A percentile compares a stretch with the other conserved stretches of the same genome.
These are phyloP conservation scores for Streblospio benedicti DNA, from an alignment of 1,140 invertebrate species.

Conservation along the genomic window DNA sequence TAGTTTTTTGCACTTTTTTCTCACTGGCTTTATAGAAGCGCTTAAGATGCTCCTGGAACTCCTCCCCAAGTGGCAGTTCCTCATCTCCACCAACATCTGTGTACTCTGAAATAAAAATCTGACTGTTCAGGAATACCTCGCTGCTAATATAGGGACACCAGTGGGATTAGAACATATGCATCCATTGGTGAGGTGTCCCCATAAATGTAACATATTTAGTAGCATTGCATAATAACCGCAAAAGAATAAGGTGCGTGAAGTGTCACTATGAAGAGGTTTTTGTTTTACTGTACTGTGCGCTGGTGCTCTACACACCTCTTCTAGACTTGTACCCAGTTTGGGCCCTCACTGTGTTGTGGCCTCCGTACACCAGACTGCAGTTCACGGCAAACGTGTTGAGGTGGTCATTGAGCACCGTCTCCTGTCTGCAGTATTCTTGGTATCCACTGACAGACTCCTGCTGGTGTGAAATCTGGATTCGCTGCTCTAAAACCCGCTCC, in stretches of 20 bases:
- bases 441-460: too few relatives aligned
- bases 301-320: neutral
- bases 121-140: too few relatives aligned
- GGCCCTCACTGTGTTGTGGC: slow-evolving; percentile 41
- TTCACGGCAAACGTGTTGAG: slow-evolving; percentile 41
- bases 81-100: slow-evolving; percentile 19
- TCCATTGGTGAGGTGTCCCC: too few relatives aligned
- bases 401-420: slow-evolving; percentile 41
- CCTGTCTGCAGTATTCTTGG: slow-evolving; percentile 33
- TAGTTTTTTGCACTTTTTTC: neutral
- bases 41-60: slow-evolving; percentile 20
- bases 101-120: slow-evolving; percentile 19
- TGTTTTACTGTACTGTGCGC: too few relatives aligned
- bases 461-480: too few relatives aligned
- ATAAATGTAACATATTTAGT: neutral
- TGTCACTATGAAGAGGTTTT: too few relatives aligned
- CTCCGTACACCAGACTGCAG: slow-evolving; percentile 36
- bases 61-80: slow-evolving; percentile 18
- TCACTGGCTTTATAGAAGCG: neutral
- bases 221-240: too few relatives aligned
- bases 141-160: too few relatives aligned
- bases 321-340: slow-evolving; percentile 32
- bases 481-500: too few relatives aligned
- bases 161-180: too few relatives aligned
- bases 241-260: too few relatives aligned